Evolutionary conservation across 2,888 invertebrate genomes (phyloP), one percentile per base, ranked within the genome.

Genomic region (Arctia plantaginis): DNA sequence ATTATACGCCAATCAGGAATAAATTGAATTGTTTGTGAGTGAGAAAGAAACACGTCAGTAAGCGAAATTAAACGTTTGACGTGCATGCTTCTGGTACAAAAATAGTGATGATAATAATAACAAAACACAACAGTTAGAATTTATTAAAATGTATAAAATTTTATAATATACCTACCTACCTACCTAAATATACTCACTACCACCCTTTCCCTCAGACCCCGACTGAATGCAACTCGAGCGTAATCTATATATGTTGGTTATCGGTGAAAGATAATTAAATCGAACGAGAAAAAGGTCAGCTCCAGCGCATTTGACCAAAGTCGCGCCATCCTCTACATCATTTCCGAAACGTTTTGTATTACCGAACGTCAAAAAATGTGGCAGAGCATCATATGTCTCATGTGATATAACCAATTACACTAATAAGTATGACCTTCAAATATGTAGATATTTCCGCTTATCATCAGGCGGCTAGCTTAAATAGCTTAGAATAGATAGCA

Each of bases 21-120:
- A 71, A 78, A 82, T 84, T 79, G 69, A 81, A 76, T 70, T 80
- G 77, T 83, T 78, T 79, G 75, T 65, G 65, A 76, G 59, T 76
- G 35, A 77, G 62, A 67, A 69, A 77, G 55, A 67, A 69, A 65
- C 27, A 62, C 73, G n/a, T 66, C 59, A 59, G 59, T 66, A 39
- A 39, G 20, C 10, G 33, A n/a, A 12, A n/a, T 55, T 47, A 64
- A 47, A 55, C 33, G 51, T 39, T 41, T 27, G 13, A 33, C 10
- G 64, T 35, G 13, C 27, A 30, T 70, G 30, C 39, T 62, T 59
- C 51, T n/a, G 30, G 20, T 20, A 68, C 18, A 47, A 20, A 67
- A 30, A 62, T 62, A 62, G 18, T 30, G 6, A 62, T 18, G 30
- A 62, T 27, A 27, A 55, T 59, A 27, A 15, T 27, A 62, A 62